Conservation (phyloP, 2,888 invertebrate genomes). For the Allacma fusca region DNA sequence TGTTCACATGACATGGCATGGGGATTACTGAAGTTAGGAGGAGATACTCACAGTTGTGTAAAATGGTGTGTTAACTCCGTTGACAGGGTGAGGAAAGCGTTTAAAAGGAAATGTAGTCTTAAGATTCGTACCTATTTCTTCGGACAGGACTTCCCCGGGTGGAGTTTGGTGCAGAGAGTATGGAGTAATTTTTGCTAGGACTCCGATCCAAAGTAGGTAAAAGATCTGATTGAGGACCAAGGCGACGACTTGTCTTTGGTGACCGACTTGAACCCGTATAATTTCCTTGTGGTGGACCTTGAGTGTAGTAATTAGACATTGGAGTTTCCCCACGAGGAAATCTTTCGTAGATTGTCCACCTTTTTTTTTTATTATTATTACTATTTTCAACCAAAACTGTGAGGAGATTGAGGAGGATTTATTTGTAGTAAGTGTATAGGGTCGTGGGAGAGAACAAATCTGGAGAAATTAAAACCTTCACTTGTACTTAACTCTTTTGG, state of each 20-base stretch:
- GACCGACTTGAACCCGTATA: slow-evolving; percentile 36
- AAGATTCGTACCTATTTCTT: slow-evolving; percentile 30
- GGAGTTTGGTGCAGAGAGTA: slow-evolving; percentile 40
- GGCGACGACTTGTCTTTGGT: slow-evolving; percentile 42
- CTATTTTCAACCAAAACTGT: no score
- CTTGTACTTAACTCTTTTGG: no score
- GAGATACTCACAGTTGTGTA: no score
- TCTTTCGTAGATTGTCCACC: not conserved
- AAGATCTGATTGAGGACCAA: slow-evolving; percentile 31
- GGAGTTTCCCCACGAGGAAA: slow-evolving; percentile 28
- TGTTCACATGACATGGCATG: no score
- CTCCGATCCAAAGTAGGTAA: slow-evolving; percentile 36
- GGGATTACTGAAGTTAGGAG: no score
- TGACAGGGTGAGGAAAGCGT: no score
- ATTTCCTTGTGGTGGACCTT: slow-evolving; percentile 38
- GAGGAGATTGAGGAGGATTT: no score
- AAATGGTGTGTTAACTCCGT: no score
- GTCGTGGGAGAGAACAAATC: no score
- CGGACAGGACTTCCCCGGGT: slow-evolving; percentile 42
- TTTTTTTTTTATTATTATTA: not conserved
- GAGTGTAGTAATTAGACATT: slow-evolving; percentile 46
- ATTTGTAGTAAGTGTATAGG: no score
- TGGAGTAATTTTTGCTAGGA: slow-evolving; percentile 39
- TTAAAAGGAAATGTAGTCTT: not conserved
- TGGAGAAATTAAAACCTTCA: no score